These are phyloP conservation scores for Speoplatyrhinus poulsoni DNA, from an alignment of 2,113 vertebrate species.

Conservation along the genomic window DNA sequence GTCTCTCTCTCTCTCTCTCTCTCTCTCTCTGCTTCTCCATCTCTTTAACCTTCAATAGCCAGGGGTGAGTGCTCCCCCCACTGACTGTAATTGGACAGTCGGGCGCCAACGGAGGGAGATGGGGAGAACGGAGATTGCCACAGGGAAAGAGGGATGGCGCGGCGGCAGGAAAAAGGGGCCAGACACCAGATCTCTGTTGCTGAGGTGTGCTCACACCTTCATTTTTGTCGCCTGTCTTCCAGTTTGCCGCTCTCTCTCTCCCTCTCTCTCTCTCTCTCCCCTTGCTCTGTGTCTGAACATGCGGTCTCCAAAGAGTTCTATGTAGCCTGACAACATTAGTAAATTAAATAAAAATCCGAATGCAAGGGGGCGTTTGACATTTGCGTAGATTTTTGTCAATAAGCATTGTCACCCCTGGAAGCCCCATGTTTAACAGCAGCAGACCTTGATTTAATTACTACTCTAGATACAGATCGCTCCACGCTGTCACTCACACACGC, in stretches of 20 bases:
- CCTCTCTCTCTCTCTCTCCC: slow-evolving; percentile 6
- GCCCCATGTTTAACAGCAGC: slow-evolving; percentile 54
- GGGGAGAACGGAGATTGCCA: slow-evolving; percentile 29
- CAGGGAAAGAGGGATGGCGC: slow-evolving; percentile 25
- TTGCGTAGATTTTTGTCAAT: slow-evolving; percentile 59
- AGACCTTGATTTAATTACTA: slow-evolving; percentile 64
- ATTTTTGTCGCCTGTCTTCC: not conserved
- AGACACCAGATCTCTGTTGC: slow-evolving; percentile 22
- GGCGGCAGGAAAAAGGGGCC: slow-evolving; percentile 6
- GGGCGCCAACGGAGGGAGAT: slow-evolving; percentile 31
- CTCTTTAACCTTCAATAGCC: slow-evolving; percentile 19
- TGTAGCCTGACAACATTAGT: slow-evolving; percentile 32
- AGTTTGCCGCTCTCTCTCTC: slow-evolving; percentile 14
- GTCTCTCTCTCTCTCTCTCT: no score
- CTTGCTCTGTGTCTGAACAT: not conserved
- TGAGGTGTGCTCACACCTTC: slow-evolving; percentile 18
- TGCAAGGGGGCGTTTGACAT: slow-evolving; percentile 58
- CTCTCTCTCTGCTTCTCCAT: slow-evolving; percentile 1
- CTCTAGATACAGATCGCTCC: slow-evolving; percentile 45
- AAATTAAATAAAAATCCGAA: slow-evolving; percentile 50
- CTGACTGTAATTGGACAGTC: slow-evolving; percentile 37
- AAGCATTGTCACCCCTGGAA: slow-evolving; percentile 48
- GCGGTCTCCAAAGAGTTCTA: slow-evolving; percentile 11
- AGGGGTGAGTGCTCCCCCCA: slow-evolving; percentile 8
- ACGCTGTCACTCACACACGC: slow-evolving; percentile 52